These are phyloP conservation scores for Paragorgia papillata DNA, from an alignment of 92 coral and sea anemone genomes.

Conservation along the genomic window DNA sequence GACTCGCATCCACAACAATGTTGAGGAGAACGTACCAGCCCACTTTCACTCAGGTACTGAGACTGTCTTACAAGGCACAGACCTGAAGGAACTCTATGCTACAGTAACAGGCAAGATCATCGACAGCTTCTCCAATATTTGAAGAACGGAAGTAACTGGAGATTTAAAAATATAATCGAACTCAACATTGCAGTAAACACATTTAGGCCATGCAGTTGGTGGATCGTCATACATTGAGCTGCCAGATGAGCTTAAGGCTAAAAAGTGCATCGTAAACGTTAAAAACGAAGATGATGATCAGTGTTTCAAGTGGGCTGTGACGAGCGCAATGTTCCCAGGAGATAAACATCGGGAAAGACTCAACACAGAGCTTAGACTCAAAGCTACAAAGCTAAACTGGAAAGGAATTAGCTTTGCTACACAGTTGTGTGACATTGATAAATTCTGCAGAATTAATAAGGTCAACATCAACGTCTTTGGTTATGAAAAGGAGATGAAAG, in stretches of 20 bases:
- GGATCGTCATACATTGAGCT: conserved; percentile 55
- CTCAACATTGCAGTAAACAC: background rate
- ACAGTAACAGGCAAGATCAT: no score
- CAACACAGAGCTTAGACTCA: conserved; percentile 43
- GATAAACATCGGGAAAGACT: conserved; percentile 39
- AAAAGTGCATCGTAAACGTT: conserved; percentile 60
- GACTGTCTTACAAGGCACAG: no score
- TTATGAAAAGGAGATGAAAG: no score
- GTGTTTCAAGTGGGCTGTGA: conserved; percentile 69
- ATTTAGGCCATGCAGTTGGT: conserved; percentile 49
- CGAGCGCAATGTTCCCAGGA: conserved; percentile 52
- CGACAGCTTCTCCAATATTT: background rate
- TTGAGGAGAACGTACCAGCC: no score
- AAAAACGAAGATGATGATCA: conserved; percentile 65
- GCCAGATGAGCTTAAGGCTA: conserved; percentile 21
- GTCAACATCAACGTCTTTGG: background rate
- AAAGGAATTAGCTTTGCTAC: background rate
- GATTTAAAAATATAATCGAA: no score
- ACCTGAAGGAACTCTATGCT: no score
- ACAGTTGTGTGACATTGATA: background rate
- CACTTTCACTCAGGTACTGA: no score
- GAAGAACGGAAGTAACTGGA: background rate
- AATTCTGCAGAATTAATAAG: no score
- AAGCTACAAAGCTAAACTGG: conserved; percentile 13
- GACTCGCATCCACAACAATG: no score